Evolutionary conservation across 1,140 invertebrate genomes (phyloP).

Genomic region (Melitaea cinxia): DNA sequence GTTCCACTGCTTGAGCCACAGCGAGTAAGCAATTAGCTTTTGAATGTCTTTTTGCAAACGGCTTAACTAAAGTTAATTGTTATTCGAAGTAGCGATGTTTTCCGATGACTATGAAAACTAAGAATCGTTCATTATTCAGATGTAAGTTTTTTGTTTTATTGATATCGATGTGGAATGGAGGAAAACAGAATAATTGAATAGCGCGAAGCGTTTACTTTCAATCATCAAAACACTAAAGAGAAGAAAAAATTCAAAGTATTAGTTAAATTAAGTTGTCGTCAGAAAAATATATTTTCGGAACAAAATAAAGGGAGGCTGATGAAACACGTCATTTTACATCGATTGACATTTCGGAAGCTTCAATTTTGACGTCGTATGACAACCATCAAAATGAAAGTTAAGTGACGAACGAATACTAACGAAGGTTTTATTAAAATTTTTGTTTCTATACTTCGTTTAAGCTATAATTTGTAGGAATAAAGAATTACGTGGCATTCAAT

Average conservation of each 20-base stretch:
- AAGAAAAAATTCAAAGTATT: constrained; percentile 8
- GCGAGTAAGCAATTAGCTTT: constrained; percentile 39
- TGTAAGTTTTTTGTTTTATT: constrained; percentile 13
- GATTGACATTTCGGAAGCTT: constrained; percentile 39
- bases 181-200: neutral
- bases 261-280: constrained; percentile 6
- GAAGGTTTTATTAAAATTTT: too few species aligned
- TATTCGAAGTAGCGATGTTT: neutral
- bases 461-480: too few species aligned
- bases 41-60: constrained; percentile 25
- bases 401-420: too few species aligned
- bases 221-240: constrained; percentile 5
- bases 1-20: constrained; percentile 31
- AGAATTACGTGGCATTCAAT: too few species aligned
- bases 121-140: neutral
- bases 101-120: neutral
- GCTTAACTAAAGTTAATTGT: constrained; percentile 23
- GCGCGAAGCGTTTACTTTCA: constrained; percentile 3
- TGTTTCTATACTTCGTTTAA: too few species aligned
- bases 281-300: constrained; percentile 13
- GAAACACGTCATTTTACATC: constrained; percentile 39
- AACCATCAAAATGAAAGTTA: too few species aligned
- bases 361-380: too few species aligned
- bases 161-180: neutral
- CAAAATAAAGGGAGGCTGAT: constrained; percentile 35